phyloP scores from a whole-genome alignment of 2,888 invertebrate species.

The Deroplatys truncata region DNA sequence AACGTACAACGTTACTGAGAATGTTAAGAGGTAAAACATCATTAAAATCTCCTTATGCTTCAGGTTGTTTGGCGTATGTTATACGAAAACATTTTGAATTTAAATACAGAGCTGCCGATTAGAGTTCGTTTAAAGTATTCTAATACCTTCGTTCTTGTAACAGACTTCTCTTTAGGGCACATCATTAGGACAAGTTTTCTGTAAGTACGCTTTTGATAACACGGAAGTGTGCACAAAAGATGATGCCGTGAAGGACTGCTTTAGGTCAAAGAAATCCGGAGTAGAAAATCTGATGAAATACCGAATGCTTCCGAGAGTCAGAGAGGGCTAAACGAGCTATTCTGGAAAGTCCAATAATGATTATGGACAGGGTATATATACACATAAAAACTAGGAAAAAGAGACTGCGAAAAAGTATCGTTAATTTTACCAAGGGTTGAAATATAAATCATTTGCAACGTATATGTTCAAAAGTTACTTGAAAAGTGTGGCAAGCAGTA shows the following conservation, averaged over 20 bases:
- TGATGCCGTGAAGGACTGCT: not conserved
- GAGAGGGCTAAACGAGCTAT: no score
- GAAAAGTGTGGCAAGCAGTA: not conserved
- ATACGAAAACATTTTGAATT: not conserved
- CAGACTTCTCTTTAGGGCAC: not conserved
- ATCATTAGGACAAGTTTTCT: not conserved
- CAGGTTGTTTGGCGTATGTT: no score
- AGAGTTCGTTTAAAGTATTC: not conserved
- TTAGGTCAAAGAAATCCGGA: not conserved
- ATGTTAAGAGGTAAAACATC: no score
- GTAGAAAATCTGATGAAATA: not conserved
- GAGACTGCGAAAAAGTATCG: not conserved
- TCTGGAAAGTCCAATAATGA: not conserved
- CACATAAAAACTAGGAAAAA: not conserved
- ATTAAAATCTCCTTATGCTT: no score
- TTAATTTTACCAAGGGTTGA: not conserved
- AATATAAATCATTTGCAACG: not conserved
- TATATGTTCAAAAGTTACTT: not conserved
- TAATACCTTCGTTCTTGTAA: not conserved
- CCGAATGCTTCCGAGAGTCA: not conserved
- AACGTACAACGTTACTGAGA: no score
- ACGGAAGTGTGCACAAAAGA: not conserved
- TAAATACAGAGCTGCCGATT: not conserved
- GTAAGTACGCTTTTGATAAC: not conserved
- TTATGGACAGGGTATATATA: not conserved